A percentile compares a stretch with the other conserved stretches of the same genome.
Evolutionary conservation across 2,797 vertebrate genomes (phyloP).

Genomic region (Brachyalestes nurse): DNA sequence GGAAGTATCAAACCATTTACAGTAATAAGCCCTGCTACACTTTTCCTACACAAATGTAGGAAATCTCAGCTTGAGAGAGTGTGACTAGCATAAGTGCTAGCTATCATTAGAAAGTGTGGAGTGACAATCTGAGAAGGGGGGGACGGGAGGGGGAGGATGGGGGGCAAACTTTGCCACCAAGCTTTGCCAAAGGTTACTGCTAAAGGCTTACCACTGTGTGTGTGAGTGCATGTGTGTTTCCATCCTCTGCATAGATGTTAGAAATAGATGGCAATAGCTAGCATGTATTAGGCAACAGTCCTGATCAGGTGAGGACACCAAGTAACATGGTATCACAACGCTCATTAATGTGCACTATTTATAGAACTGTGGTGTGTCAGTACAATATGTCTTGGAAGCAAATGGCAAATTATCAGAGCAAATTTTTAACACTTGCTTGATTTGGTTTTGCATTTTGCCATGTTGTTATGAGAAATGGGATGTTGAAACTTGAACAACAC

Average conservation of each 20-base stretch:
- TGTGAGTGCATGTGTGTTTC: constrained; percentile 2
- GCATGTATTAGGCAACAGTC: constrained; percentile 16
- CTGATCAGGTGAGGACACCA: constrained; percentile 12
- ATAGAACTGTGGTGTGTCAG: neutral
- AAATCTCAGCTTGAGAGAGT: neutral
- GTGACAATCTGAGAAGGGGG: constrained; percentile 8
- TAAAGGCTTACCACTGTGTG: constrained; percentile 15
- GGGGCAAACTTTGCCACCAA: neutral
- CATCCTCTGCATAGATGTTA: neutral
- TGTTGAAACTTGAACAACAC: no score
- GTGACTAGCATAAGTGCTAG: constrained; percentile 19
- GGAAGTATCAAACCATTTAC: neutral
- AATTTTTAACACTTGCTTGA: no score
- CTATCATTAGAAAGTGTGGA: constrained; percentile 44
- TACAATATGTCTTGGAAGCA: neutral
- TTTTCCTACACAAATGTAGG: neutral
- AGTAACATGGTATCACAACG: constrained; percentile 26
- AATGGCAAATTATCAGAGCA: neutral
- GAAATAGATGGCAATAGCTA: constrained; percentile 12
- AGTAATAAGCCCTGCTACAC: neutral
- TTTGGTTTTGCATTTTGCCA: no score
- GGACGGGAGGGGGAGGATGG: neutral
- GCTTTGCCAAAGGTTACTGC: constrained; percentile 39
- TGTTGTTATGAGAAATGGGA: no score
- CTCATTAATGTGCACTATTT: constrained; percentile 12